A percentile compares a stretch with the other conserved stretches of the same genome.
Conservation (phyloP, 2,797 vertebrate genomes). For the Brotula barbata region DNA sequence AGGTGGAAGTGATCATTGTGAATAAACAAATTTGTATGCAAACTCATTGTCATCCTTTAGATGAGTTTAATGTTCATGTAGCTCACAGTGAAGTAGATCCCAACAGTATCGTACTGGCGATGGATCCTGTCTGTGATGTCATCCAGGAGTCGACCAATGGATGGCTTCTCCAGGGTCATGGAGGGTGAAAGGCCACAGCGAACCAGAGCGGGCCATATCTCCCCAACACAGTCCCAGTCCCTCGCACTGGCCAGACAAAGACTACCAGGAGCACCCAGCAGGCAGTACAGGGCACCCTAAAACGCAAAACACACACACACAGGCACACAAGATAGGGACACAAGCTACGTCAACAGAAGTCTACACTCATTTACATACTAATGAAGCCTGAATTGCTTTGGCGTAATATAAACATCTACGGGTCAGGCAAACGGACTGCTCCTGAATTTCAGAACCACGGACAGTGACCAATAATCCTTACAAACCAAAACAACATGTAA, state of each 20-base stretch:
- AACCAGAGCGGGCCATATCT: conserved; percentile 93
- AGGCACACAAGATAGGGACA: conserved; percentile 5
- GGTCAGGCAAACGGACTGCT: not conserved
- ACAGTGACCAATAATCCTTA: conserved; percentile 25
- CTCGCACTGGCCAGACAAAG: conserved; percentile 86
- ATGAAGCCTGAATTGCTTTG: not conserved
- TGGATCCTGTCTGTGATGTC: conserved; percentile 94
- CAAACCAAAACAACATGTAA: not conserved
- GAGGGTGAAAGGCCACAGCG: conserved; percentile 90
- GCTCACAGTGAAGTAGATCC: conserved; percentile 91
- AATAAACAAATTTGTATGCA: not conserved
- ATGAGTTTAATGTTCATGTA: not conserved
- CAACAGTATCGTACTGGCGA: conserved; percentile 93
- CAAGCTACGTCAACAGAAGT: not conserved
- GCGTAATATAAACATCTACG: not conserved
- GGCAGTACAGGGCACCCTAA: conserved; percentile 95
- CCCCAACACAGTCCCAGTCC: conserved; percentile 93
- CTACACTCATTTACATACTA: not conserved
- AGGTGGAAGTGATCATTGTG: conserved; percentile 4
- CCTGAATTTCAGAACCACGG: conserved; percentile 48
- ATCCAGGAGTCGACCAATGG: conserved; percentile 91
- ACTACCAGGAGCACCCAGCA: conserved; percentile 87
- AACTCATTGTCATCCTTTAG: too few relatives aligned
- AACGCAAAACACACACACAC: conserved; percentile 6
- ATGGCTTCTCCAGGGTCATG: conserved; percentile 92